Evolutionary conservation across 2,113 vertebrate species (phyloP).

Genomic region (Eonycteris spelaea): DNA sequence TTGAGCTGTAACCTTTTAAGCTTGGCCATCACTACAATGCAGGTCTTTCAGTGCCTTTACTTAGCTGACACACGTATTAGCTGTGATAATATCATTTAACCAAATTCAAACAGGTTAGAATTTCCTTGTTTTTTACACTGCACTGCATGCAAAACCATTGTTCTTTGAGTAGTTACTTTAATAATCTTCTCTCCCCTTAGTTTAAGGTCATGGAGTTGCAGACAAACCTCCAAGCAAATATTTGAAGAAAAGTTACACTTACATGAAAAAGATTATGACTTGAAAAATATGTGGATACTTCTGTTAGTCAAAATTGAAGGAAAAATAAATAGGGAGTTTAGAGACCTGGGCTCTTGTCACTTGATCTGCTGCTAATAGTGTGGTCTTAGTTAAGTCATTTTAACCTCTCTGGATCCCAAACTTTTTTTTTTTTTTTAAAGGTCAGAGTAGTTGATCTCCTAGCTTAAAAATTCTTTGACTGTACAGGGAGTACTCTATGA

Average conservation of each 20-base stretch:
- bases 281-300: conserved; percentile 29
- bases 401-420: neutral
- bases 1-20: conserved; percentile 55
- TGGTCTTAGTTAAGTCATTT: conserved; percentile 10
- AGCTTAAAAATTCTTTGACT: conserved; percentile 29
- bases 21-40: conserved; percentile 41
- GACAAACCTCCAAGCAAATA: conserved; percentile 32
- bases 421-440: neutral
- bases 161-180: conserved; percentile 60
- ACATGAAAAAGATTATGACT: conserved; percentile 13
- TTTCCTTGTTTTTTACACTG: conserved; percentile 65
- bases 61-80: conserved; percentile 46
- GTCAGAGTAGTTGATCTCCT: neutral
- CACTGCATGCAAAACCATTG: conserved; percentile 38
- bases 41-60: conserved; percentile 38
- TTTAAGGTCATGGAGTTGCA: conserved; percentile 31
- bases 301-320: conserved; percentile 12
- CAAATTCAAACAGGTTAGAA: conserved; percentile 57
- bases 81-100: conserved; percentile 49
- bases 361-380: neutral
- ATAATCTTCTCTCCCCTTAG: neutral
- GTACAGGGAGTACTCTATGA: neutral
- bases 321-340: neutral
- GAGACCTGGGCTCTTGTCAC: conserved; percentile 3
- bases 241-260: conserved; percentile 44